phyloP scores from a whole-genome alignment of 1,140 invertebrate species.

The Diorhabda sublineata region DNA sequence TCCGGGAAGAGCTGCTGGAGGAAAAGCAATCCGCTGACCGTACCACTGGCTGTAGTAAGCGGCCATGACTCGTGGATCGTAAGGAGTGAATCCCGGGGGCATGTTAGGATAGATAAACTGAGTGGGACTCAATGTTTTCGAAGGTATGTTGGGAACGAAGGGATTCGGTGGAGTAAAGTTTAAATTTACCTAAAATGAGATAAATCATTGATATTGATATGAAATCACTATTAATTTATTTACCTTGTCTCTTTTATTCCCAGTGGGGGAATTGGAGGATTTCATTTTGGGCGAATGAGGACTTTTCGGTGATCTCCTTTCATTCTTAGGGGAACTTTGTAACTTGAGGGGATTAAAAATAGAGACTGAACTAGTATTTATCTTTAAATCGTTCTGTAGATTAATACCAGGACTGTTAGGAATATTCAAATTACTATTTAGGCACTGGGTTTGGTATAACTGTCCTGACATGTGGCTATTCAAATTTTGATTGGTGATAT shows the following conservation, averaged over 20 bases:
- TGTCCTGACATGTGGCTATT: slow-evolving; percentile 38
- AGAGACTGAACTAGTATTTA: slow-evolving; percentile 42
- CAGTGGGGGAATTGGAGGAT: slow-evolving; percentile 26
- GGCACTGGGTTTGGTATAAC: slow-evolving; percentile 33
- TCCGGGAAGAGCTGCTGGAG: slow-evolving; percentile 21
- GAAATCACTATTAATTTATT: slow-evolving; percentile 2
- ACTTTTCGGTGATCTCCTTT: slow-evolving; percentile 43
- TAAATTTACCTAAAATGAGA: slow-evolving; percentile 27
- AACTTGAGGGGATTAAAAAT: slow-evolving; percentile 45
- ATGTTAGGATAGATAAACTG: slow-evolving; percentile 48
- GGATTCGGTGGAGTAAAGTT: slow-evolving; percentile 50
- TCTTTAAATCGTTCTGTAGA: slow-evolving; percentile 43
- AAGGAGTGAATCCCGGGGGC: slow-evolving; percentile 46
- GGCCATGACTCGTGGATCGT: slow-evolving; percentile 44
- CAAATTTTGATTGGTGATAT: slow-evolving; percentile 23
- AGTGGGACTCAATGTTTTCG: slow-evolving; percentile 53
- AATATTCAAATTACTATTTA: background rate
- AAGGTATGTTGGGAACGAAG: slow-evolving; percentile 51
- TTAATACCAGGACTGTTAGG: background rate
- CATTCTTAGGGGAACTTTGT: slow-evolving; percentile 40
- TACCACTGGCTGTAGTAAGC: slow-evolving; percentile 39
- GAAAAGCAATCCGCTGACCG: slow-evolving; percentile 35
- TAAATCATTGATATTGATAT: too few relatives aligned
- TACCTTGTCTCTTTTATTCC: slow-evolving; percentile 36
- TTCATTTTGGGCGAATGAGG: slow-evolving; percentile 37